Base-by-base conservation (phyloP, 2,797 vertebrate species). In the Acestrorhynchus altus region DNA sequence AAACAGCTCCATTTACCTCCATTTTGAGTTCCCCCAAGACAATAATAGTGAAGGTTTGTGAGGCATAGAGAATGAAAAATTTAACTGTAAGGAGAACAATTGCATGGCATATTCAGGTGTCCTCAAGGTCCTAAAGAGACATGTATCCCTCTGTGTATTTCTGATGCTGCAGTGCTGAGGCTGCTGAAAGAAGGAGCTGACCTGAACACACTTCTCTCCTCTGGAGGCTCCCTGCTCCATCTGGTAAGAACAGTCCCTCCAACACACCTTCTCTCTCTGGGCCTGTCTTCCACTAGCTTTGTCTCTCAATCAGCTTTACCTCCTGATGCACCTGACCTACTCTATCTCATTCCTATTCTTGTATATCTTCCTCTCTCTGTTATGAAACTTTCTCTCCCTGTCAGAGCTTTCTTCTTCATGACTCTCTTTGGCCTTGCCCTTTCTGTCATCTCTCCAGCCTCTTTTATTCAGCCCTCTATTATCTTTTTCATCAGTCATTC, bases 161-260 rank as follows among this genome's bases (percentile, higher is more conserved):
- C 4, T 82, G 35, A 61, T 73, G 46, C 86, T 94, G 31, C 93
- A 99, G 97, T 95, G 72, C 87, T 99, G 77, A 91, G 91, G 71
- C 94, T 98, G 46, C 86, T 99, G 86, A 96, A 98, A 87, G 96
- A 97, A 71, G 96, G 96, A 81, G 93, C 90, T 0, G 94, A 98
- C 80, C 93, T 90, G 77, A 95, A 94, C 67, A 88, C 85, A 4
- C 74, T 86, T 0, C 84, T 90, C 78, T 92, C 94, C 47, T 97
- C 96, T 12, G 96, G 96, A 87, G 96, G 96, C 72, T 95, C 96
- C 42, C 89, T 99, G 85, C 94, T 99, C 31, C 97, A 99, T 86
- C 89, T 98, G 96, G 97, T 99, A 93, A 95, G 94, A 91, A 71
- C 79, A 77, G n/a, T n/a, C 68, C 79, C 52, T 72, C 22, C 69